Percentiles rank a stretch among this genome's conserved stretches.
These are phyloP conservation scores for Eupithecia vulgata DNA, from an alignment of 2,888 invertebrate genomes.

Conservation along the genomic window DNA sequence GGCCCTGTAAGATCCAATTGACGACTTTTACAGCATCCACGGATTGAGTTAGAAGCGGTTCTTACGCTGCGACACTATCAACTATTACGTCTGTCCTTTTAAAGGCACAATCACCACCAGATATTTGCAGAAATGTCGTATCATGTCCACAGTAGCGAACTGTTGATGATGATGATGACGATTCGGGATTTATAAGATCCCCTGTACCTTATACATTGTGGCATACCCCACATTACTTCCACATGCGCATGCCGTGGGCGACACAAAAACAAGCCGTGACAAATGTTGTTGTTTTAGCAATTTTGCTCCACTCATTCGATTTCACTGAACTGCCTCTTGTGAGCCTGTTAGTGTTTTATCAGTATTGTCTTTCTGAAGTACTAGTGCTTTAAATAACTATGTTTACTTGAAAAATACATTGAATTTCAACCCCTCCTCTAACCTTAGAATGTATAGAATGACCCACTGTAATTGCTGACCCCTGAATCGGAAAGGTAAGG, in stretches of 20 bases:
- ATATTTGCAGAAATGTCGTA: too few relatives aligned
- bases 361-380: neutral
- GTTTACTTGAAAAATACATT: neutral
- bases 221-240: constrained; percentile 42
- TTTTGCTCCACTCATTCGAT: constrained; percentile 46
- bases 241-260: constrained; percentile 53
- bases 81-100: too few relatives aligned
- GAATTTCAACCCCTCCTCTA: too few relatives aligned
- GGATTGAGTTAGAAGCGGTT: too few relatives aligned
- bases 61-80: too few relatives aligned
- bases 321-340: constrained; percentile 21
- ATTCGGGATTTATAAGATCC: neutral
- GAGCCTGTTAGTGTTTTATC: neutral
- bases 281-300: constrained; percentile 61
- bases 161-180: too few relatives aligned
- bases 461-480: neutral
- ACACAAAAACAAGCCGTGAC: constrained; percentile 56
- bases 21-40: too few relatives aligned
- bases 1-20: too few relatives aligned
- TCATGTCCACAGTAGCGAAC: too few relatives aligned
- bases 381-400: neutral
- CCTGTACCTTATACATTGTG: constrained; percentile 9
- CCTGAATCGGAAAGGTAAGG: neutral
- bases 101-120: neutral
- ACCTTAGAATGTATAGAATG: neutral